Evolutionary conservation across 2,113 vertebrate genomes (phyloP).

Genomic region (Ibidorhyncha struthersii): DNA sequence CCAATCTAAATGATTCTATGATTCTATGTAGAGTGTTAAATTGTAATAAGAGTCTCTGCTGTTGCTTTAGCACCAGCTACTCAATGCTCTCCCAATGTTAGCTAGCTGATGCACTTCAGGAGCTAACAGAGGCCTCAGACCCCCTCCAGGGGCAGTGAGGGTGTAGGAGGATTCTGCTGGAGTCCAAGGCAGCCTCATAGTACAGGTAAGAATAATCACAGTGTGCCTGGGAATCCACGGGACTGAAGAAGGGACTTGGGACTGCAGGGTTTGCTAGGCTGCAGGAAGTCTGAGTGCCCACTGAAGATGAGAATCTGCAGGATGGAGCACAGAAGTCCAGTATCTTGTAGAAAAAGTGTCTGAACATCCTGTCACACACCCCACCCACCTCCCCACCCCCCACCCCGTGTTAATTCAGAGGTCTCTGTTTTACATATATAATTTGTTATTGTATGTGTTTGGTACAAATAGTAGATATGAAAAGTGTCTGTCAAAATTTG

Average conservation of each 20-base stretch:
- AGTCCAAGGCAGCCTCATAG: not conserved
- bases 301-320: not conserved
- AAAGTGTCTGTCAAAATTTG: not conserved
- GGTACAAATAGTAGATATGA: not conserved
- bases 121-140: not conserved
- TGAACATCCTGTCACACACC: not conserved
- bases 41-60: not conserved
- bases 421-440: not conserved
- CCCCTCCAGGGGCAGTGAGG: not conserved
- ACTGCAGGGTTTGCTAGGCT: not conserved
- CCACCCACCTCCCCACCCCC: too few relatives aligned
- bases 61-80: not conserved
- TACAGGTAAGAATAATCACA: not conserved
- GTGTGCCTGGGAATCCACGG: not conserved
- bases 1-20: not conserved
- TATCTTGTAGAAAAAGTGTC: not conserved
- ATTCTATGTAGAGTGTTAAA: not conserved
- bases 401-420: not conserved
- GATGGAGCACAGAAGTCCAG: not conserved
- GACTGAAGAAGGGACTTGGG: not conserved
- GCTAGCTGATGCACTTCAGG: not conserved
- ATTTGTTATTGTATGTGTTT: not conserved
- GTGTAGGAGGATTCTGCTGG: not conserved
- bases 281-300: not conserved
- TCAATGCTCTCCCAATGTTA: fast-evolving